These are phyloP conservation scores for Drosophila vallismaia DNA, from an alignment of 2,888 invertebrate genomes.

Conservation along the genomic window DNA sequence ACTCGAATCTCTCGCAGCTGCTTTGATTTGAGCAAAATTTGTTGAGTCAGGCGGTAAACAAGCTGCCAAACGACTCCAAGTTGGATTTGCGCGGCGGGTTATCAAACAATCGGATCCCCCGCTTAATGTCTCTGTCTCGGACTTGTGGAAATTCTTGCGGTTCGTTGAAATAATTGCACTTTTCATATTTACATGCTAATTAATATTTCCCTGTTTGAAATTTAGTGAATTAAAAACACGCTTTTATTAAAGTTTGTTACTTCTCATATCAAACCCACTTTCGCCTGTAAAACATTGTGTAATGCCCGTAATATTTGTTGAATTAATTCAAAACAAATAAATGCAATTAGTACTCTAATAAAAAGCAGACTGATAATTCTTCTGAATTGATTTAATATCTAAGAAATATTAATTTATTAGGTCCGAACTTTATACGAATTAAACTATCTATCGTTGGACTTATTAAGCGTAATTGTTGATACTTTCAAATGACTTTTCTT, in stretches of 20 bases:
- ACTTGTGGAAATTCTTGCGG: constrained; percentile 3
- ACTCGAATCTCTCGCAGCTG: constrained; percentile 23
- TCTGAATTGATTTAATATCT: too few species aligned
- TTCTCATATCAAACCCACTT: background rate
- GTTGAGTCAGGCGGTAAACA: constrained; percentile 13
- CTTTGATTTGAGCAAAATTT: constrained; percentile 8
- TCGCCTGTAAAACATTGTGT: background rate
- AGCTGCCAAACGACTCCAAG: constrained; percentile 20
- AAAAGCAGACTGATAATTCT: background rate
- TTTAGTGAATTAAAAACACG: constrained; percentile 1
- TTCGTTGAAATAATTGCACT: background rate
- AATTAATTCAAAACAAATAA: constrained; percentile 1
- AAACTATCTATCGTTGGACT: too few species aligned
- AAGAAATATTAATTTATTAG: too few species aligned
- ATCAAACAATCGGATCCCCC: constrained; percentile 11
- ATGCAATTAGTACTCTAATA: background rate
- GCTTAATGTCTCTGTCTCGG: background rate
- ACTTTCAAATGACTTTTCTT: too few species aligned
- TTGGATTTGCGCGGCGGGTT: background rate
- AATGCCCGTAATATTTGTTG: background rate
- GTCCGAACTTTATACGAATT: too few species aligned
- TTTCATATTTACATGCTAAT: background rate
- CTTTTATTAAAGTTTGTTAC: background rate
- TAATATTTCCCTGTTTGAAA: background rate
- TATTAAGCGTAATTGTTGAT: too few species aligned